Percentiles rank a stretch among this genome's conserved stretches.
phyloP scores from a whole-genome alignment of 1,140 invertebrate genomes.

The Gryllus bimaculatus region DNA sequence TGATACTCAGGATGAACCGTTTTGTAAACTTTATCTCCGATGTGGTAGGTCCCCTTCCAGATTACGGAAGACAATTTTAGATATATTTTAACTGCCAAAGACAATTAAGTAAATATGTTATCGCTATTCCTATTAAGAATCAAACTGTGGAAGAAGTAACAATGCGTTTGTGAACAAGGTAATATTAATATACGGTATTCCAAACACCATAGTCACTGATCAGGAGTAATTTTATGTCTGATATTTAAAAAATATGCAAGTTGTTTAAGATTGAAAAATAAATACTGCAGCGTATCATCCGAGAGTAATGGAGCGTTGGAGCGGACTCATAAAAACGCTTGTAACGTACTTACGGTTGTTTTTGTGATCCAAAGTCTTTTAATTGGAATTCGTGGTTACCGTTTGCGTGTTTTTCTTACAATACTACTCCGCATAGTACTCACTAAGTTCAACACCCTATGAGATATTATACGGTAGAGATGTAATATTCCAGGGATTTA shows the following conservation, averaged over 20 bases:
- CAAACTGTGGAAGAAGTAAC: conserved; percentile 27
- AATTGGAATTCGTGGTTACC: conserved; percentile 32
- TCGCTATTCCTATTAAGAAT: conserved; percentile 24
- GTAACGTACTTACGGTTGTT: conserved; percentile 27
- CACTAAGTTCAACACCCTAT: conserved; percentile 29
- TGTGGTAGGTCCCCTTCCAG: no score
- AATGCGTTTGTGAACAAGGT: conserved; percentile 26
- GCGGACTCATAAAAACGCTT: conserved; percentile 26
- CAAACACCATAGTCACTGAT: conserved; percentile 29
- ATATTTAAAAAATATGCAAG: conserved; percentile 26
- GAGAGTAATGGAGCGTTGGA: conserved; percentile 27
- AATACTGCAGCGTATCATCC: conserved; percentile 26
- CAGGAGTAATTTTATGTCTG: conserved; percentile 27
- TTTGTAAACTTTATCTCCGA: conserved; percentile 25
- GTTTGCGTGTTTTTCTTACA: conserved; percentile 28
- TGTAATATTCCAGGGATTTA: conserved; percentile 23
- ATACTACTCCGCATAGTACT: conserved; percentile 28
- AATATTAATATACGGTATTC: conserved; percentile 28
- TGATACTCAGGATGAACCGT: conserved; percentile 20
- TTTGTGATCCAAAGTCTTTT: conserved; percentile 23
- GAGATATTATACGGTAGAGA: conserved; percentile 29
- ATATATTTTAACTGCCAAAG: conserved; percentile 30
- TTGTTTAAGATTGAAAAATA: conserved; percentile 28
- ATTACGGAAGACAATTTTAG: conserved; percentile 27
- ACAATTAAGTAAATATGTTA: conserved; percentile 29